These are phyloP conservation scores for Podocnemis expansa DNA, from an alignment of 2,113 vertebrate species.

Conservation along the genomic window DNA sequence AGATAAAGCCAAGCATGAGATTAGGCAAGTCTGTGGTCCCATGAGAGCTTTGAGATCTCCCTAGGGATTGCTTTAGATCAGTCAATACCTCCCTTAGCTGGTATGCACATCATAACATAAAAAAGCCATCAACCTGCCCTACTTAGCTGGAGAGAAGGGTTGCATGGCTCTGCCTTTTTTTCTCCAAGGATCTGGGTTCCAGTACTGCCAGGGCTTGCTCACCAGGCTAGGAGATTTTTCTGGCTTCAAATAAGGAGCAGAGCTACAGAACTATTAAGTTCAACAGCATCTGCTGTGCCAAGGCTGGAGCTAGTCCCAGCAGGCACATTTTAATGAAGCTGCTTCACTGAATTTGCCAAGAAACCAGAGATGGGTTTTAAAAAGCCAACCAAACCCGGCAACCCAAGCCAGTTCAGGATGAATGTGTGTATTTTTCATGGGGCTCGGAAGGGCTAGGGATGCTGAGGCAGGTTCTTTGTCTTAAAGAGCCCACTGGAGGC, in stretches of 20 bases:
- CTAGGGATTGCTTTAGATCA: fast-evolving
- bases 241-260: background rate
- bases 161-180: fast-evolving
- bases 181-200: fast-evolving
- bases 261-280: background rate
- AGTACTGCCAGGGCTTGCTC: background rate
- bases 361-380: background rate
- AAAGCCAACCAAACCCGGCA: background rate
- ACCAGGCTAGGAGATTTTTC: background rate
- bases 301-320: background rate
- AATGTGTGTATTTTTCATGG: background rate
- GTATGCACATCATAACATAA: fast-evolving
- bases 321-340: background rate
- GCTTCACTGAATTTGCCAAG: background rate
- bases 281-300: background rate
- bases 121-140: fast-evolving
- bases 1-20: background rate
- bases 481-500: fast-evolving
- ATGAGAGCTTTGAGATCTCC: fast-evolving
- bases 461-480: fast-evolving
- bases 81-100: fast-evolving
- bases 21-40: background rate
- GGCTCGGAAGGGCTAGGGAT: fast-evolving
- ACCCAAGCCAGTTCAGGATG: background rate
- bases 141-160: background rate